phyloP scores from a whole-genome alignment of 2,113 vertebrate genomes.

The Psophia crepitans region DNA sequence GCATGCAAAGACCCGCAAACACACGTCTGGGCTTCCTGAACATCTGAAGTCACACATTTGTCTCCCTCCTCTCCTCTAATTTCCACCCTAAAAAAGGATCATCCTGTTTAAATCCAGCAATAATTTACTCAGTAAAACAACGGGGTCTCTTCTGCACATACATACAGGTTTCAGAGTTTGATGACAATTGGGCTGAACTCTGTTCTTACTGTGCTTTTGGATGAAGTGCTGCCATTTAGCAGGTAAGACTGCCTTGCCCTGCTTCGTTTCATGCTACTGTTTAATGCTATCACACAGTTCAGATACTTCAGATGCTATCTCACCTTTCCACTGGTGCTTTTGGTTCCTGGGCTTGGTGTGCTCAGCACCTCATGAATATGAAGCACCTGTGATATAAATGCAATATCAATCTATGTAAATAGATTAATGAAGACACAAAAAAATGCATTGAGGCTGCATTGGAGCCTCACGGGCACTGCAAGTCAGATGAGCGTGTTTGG shows the following conservation, averaged over 20 bases:
- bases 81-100: not conserved
- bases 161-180: not conserved
- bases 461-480: not conserved
- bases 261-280: not conserved
- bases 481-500: not conserved
- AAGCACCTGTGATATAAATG: not conserved
- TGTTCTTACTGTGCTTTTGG: not conserved
- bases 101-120: not conserved
- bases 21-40: not conserved
- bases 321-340: not conserved
- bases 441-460: not conserved
- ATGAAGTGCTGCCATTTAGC: not conserved
- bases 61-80: not conserved
- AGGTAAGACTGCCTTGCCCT: not conserved
- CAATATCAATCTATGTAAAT: not conserved
- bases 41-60: not conserved
- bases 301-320: not conserved
- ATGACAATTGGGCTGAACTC: not conserved
- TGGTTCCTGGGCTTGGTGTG: not conserved
- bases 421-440: not conserved
- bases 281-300: not conserved
- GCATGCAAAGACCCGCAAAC: not conserved
- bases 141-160: rapidly evolving
- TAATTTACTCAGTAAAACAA: not conserved
- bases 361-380: not conserved